phyloP scores from a whole-genome alignment of 2,797 vertebrate species.

The Channa striata region DNA sequence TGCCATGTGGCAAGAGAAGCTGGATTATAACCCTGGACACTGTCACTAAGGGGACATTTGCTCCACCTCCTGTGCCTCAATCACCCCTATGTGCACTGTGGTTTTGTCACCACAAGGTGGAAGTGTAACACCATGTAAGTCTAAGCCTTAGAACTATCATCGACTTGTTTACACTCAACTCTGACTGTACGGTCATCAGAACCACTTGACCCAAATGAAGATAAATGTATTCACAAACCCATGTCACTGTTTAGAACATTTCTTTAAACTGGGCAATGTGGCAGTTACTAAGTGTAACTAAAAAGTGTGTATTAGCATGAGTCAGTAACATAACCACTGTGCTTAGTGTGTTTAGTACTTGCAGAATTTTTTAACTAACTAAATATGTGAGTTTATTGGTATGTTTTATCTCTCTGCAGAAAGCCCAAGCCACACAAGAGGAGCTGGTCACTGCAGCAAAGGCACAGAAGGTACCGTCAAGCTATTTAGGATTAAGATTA shows the following conservation, averaged over 20 bases:
- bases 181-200: background rate
- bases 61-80: no score
- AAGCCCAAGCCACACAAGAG: conserved; percentile 17
- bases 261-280: no score
- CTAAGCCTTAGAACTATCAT: no score
- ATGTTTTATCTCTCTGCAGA: conserved; percentile 50
- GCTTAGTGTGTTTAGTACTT: background rate
- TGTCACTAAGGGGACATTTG: no score
- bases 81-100: background rate
- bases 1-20: no score
- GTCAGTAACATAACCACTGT: background rate
- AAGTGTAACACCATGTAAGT: conserved; percentile 10
- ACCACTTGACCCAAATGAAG: background rate
- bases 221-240: no score
- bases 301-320: no score
- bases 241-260: background rate
- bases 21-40: no score
- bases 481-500: background rate
- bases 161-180: background rate
- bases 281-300: background rate
- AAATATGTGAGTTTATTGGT: background rate
- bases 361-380: background rate
- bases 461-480: conserved; percentile 57
- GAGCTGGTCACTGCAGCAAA: conserved; percentile 16
- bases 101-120: conserved; percentile 58